Evolutionary conservation across 1,140 invertebrate genomes (phyloP), one percentile per base, ranked within the genome.

Genomic region (Hyles vespertilio): DNA sequence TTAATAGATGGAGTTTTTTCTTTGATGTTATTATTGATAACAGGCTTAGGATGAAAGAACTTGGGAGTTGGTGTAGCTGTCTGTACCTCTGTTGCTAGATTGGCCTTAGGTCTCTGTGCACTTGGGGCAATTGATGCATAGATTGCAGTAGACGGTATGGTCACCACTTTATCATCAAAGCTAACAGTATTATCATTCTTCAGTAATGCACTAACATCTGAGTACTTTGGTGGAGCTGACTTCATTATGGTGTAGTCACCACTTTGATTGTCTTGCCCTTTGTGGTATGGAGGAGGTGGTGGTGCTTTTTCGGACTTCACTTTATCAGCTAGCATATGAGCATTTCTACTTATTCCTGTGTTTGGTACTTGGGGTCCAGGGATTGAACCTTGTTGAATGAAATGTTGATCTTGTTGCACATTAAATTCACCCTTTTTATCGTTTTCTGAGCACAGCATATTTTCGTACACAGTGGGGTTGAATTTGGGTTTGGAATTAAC

Each of bases 101-200:
- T 89, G 43, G 87, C 89, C 68, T 90, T 90, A 51, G 89, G 89
- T 63, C 89, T 81, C 68, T 90, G 89, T 49, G 89, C 89, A 84
- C 89, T 89, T 22, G 89, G 89, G 6, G 89, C 83, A 58, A 90
- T 88, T 34, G 89, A 90, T 54, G 89, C 89, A 79, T 90, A 90
- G 58, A 90, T 89, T 53, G 89, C 88, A 61, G 84, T 89, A 46
- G 88, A 88, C 43, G 89, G 88, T 67, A 89, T 79, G 56, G 82
- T 87, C 3, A 87, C 82, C 51, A 84, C 78, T 69, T 89, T 89
- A 54, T 85, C 84, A 74, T 87, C 79, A 81, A 84, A 83, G 67
- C 74, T 84, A 34, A 87, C 75, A 60, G 77, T 70, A 61, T 73
- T 83, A 51, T 89, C 80, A 72, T 70, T 83, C 65, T 87, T 87